Evolutionary conservation across 2,113 vertebrate genomes (phyloP).

Genomic region (Pseudopodoces humilis): DNA sequence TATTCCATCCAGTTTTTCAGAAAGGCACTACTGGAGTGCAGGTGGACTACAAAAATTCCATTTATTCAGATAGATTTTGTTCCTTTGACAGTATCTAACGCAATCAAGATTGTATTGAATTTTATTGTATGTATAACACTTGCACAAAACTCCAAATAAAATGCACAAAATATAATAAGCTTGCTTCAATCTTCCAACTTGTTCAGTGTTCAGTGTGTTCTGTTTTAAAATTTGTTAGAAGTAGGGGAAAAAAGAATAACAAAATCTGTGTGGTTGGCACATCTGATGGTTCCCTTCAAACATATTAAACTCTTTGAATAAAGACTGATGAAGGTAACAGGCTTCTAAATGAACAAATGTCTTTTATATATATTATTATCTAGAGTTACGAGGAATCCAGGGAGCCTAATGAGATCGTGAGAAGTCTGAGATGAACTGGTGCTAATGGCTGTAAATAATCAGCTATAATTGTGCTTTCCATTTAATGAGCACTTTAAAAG

Average conservation of each 20-base stretch:
- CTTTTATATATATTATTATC: background rate
- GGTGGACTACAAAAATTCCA: background rate
- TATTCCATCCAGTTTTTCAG: background rate
- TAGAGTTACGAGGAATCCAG: background rate
- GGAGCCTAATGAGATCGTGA: background rate
- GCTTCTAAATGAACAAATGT: background rate
- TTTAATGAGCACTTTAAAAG: background rate
- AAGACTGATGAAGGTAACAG: background rate
- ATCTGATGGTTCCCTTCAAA: background rate
- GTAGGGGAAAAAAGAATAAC: background rate
- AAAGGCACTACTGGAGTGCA: background rate
- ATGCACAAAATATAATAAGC: background rate
- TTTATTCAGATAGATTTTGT: background rate
- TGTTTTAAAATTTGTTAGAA: background rate
- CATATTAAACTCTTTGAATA: background rate
- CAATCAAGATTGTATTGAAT: background rate
- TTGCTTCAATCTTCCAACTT: background rate
- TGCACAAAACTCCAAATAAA: slow-evolving; percentile 12
- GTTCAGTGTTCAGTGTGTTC: background rate
- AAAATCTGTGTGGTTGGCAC: background rate
- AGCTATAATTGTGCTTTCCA: background rate
- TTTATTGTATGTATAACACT: background rate
- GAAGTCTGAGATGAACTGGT: background rate
- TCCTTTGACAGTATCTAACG: background rate
- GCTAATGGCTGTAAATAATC: background rate